Evolutionary conservation across 1,140 invertebrate species (phyloP), one percentile per base, ranked within the genome.

Genomic region (Pollicipes pollicipes): DNA sequence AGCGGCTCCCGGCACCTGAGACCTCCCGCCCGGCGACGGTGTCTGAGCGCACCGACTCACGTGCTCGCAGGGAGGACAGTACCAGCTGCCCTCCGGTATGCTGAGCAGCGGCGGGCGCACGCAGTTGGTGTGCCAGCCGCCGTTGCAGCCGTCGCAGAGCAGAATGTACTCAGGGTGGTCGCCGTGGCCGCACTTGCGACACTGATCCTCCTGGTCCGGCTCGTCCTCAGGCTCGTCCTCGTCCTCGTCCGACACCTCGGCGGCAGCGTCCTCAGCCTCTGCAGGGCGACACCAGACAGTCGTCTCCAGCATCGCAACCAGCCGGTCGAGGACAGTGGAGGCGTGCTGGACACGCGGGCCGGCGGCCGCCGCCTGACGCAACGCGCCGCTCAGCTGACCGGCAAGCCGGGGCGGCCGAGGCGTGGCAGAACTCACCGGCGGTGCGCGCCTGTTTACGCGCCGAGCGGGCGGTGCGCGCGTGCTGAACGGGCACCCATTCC

Each of bases 51-150:
- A n/a, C 37, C 24, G 37, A 77, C 82, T 80, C 76, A 84, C 83
- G 80, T 95, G 95, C 79, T 95, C 88, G 82, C 95, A 98, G 0
- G 91, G 90, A 67, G 95, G 95, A 80, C 96, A 98, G 79, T 88
- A 95, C 96, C 95, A 98, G 78, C 97, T 90, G 29, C 95, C 95
- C 78, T 97, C 93, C 8, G 95, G 95, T 76, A 98, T 92, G 0
- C 94, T 83, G 80, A 96, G 87, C 13, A 98, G 82, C 27, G 93
- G 86, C 0, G 95, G 95, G 64, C 89, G 85, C 0, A 97, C 83
- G 79, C 95, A 98, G 8, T 89, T 90, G 68, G 91, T 93, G 82
- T 98, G 95, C 87, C 92, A 97, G 29, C 93, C 94, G 73, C 86
- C 87, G 79, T 98, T 93, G 81, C 95, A 98, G 67, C 85, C 85